Base-by-base conservation (phyloP, 1,140 invertebrate species). In the Aricia agestis region DNA sequence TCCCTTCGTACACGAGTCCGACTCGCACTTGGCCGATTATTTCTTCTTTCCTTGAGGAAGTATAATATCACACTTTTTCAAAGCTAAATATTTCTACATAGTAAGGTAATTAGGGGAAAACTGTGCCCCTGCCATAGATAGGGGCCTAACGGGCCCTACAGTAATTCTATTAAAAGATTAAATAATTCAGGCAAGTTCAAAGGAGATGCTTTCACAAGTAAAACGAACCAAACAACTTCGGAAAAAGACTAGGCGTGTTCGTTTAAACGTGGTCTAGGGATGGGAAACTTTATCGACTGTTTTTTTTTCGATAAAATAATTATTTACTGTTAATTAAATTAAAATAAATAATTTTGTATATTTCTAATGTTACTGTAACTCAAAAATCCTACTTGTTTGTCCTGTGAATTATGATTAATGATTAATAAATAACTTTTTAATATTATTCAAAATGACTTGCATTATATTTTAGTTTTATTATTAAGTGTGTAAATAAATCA, bases 121-220 rank as follows among this genome's bases (percentile, higher is more conserved):
- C 78, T 78, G 78, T 75, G 78, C 80, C 59, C 59, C 10, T 83
- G 9, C 36, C 2, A 82, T 76, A 82, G 82, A 88, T 84, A 84
- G 86, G 82, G 83, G 71, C n/a, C 74, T 78, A 79, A 74, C 69
- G 76, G 79, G 80, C 77, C 45, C 11, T 52, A 79, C 76, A 77
- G 85, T 87, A 87, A 89, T 90, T 90, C 82, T 87, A 86, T 90
- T 89, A 89, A 86, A 89, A 83, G 87, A 88, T 89, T 90, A 88
- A 89, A 89, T 90, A 89, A 89, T 90, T 88, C 86, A 85, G 78
- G 78, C 78, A 80, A 86, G 79, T 88, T 89, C 86, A 90, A 90
- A 89, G 84, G 83, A 86, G 85, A 89, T 88, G 85, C 84, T 87
- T 90, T 85, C 80, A 86, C 79, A 81, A 84, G 86, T 81, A 87